Evolutionary conservation across 2,888 invertebrate genomes (phyloP), one percentile per base, ranked within the genome.

Genomic region (Fragum fragum): DNA sequence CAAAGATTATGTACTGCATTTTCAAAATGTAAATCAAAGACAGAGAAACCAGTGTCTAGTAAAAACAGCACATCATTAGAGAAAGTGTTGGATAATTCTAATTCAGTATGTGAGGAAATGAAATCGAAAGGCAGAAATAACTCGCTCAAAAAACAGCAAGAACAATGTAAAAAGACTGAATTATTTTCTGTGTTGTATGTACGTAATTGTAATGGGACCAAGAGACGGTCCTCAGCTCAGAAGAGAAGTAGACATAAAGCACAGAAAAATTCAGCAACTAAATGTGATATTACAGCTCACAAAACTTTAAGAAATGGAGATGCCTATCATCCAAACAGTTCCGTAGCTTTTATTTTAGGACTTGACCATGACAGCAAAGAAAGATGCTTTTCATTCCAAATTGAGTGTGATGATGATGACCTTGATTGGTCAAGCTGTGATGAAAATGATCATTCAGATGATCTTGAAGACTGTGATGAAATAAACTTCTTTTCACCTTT

Each of bases 311-410:
- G 14, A 63, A 18, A 63, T 36, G 36, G 63, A 29, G 28, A 63
- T 36, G 55, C 68, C 52, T 47, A 32, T 18, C 61, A 66, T 36
- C 71, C 73, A 52, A 59, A 71, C 36, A 83, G 77, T 76, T 29
- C 83, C 1, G 57, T 86, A 52, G 80, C 88, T 16, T 88, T 90
- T 42, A 83, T 86, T 66, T 76, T 89, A 23, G 88, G 88, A 26
- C 39, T 87, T 66, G 79, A 81, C 47, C 21, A 76, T 21, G 70
- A 57, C 21, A 55, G 63, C 36, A 29, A 69, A n/a, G 57, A 61
- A 6, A 71, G 55, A 23, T 39, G 66, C 36, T 42, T 66, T 23
- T 78, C 88, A 75, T 83, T 85, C 75, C 81, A 79, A 21, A 39
- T 86, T 29, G 69, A 79, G 16, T 83, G 79, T 81, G 82, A 82